Conservation (phyloP, 2,888 invertebrate genomes). For the Aphidius colemani region DNA sequence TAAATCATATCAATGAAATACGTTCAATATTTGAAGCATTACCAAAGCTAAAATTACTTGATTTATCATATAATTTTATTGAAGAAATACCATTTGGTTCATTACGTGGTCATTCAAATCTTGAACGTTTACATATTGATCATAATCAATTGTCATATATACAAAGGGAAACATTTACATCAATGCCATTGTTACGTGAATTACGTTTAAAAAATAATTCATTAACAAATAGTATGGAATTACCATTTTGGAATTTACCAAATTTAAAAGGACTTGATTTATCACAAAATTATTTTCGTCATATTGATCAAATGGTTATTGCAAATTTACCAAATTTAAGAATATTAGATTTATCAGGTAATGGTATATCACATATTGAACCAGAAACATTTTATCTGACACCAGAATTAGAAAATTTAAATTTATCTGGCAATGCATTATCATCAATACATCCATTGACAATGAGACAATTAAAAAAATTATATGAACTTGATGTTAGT, state of each 20-base stretch:
- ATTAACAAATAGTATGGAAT: constrained; percentile 71
- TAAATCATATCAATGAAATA: constrained; percentile 76
- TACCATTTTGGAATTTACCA: constrained; percentile 84
- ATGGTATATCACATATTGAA: constrained; percentile 72
- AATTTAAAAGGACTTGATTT: constrained; percentile 83
- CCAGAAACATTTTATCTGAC: constrained; percentile 75
- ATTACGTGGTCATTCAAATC: constrained; percentile 76
- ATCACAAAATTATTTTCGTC: constrained; percentile 74
- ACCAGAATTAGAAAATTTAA: constrained; percentile 76
- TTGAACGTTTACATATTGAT: constrained; percentile 81
- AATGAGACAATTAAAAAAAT: constrained; percentile 73
- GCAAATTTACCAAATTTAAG: constrained; percentile 77
- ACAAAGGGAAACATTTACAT: constrained; percentile 79
- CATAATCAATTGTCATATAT: constrained; percentile 77
- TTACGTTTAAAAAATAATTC: constrained; percentile 84
- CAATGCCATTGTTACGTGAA: constrained; percentile 83
- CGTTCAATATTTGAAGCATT: constrained; percentile 76
- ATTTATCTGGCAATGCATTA: constrained; percentile 78
- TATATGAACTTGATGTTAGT: constrained; percentile 81
- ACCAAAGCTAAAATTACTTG: constrained; percentile 77
- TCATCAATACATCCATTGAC: constrained; percentile 75
- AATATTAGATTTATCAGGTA: constrained; percentile 77
- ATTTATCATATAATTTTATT: constrained; percentile 78
- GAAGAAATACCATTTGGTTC: constrained; percentile 79
- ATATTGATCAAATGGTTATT: constrained; percentile 73